Conservation (phyloP, 2,797 vertebrate genomes). For the Poeciliopsis paucimaculata region DNA sequence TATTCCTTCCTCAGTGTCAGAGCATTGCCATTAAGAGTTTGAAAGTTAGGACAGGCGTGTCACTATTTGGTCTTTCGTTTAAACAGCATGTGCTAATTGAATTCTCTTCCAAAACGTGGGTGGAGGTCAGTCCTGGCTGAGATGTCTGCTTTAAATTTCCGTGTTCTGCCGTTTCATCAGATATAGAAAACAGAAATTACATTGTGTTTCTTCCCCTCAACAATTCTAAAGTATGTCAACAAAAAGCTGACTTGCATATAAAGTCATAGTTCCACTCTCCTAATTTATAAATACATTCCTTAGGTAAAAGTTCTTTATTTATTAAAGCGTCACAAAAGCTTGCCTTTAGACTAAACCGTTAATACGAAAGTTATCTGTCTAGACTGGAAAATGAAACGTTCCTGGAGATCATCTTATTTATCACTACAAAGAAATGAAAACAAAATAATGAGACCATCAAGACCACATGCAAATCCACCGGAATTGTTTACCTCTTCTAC, state of each 20-base stretch:
- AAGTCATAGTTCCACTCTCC: neutral
- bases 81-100: neutral
- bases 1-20: neutral
- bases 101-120: neutral
- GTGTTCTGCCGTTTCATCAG: neutral
- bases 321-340: neutral
- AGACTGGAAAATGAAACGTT: neutral
- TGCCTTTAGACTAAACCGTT: neutral
- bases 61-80: neutral
- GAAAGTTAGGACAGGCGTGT: neutral
- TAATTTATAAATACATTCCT: neutral
- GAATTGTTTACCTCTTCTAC: conserved; percentile 82
- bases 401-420: neutral
- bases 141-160: neutral
- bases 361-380: neutral
- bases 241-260: neutral
- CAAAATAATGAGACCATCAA: neutral
- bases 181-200: neutral
- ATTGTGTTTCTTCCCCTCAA: no score
- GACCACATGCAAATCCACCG: neutral
- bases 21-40: neutral
- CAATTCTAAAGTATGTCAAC: no score
- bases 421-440: neutral
- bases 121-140: neutral
- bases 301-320: neutral